phyloP scores from a whole-genome alignment of 2,888 invertebrate species.

The Drosophila subquinaria region DNA sequence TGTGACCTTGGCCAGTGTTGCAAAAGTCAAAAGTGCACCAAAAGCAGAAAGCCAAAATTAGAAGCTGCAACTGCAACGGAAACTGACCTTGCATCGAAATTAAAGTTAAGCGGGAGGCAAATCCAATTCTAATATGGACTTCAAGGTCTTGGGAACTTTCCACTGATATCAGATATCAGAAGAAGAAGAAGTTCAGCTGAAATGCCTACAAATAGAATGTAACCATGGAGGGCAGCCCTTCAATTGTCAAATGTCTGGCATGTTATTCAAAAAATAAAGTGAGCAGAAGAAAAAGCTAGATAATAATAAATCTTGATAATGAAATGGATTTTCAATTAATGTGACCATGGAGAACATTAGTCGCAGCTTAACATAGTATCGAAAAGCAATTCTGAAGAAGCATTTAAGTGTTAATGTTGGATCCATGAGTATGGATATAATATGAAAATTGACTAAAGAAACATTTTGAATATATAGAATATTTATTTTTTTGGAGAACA shows the following conservation, averaged over 20 bases:
- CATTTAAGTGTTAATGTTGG: no score
- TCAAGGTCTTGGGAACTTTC: constrained; percentile 15
- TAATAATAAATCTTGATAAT: no score
- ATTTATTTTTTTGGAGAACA: no score
- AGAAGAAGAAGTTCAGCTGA: neutral
- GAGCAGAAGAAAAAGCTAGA: no score
- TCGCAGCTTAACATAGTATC: no score
- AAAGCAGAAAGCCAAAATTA: constrained; percentile 36
- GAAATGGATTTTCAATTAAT: no score
- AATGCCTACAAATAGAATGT: neutral
- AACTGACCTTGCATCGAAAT: constrained; percentile 33
- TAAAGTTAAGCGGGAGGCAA: constrained; percentile 6
- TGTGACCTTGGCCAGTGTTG: constrained; percentile 47
- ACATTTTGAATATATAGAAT: no score
- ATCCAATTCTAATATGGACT: constrained; percentile 4
- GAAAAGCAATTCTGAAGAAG: no score
- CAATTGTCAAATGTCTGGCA: no score
- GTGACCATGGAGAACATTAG: no score
- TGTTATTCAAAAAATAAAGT: neutral
- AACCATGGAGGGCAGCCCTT: neutral
- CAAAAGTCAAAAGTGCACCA: constrained; percentile 49
- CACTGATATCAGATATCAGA: constrained; percentile 1
- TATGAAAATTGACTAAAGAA: no score
- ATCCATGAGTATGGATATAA: no score
- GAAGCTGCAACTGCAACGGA: constrained; percentile 26